phyloP scores from a whole-genome alignment of 2,113 vertebrate genomes.

The Sylvietta virens region DNA sequence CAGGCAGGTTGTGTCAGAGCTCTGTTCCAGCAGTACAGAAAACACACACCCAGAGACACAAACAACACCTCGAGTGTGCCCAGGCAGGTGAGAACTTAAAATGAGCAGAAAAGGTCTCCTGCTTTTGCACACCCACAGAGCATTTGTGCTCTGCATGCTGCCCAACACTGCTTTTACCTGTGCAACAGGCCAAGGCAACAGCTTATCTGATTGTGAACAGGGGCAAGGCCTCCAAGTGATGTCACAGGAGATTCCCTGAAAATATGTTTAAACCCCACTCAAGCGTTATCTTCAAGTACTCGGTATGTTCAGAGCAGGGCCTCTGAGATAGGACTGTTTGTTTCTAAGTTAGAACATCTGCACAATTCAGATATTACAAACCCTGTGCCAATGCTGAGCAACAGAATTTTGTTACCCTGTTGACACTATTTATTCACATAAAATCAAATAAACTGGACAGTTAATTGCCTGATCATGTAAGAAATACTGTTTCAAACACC shows the following conservation, averaged over 20 bases:
- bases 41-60: neutral
- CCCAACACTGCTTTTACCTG: neutral
- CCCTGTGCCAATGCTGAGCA: neutral
- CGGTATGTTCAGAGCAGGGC: neutral
- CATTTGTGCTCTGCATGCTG: neutral
- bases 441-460: neutral
- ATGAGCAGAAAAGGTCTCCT: rapidly evolving
- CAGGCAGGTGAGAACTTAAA: neutral
- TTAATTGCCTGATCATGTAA: neutral
- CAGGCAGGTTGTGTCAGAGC: neutral
- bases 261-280: neutral
- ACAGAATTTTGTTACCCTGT: neutral
- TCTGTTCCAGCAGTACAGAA: neutral
- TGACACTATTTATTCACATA: neutral
- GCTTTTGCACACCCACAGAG: neutral
- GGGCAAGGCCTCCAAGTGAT: neutral
- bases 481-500: neutral
- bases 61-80: neutral
- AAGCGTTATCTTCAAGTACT: neutral
- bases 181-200: neutral
- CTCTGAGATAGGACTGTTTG: neutral
- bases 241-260: neutral
- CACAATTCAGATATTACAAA: neutral
- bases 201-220: neutral
- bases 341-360: neutral